Base-by-base conservation (phyloP, 2,797 vertebrate genomes). In the Gymnodraco acuticeps region DNA sequence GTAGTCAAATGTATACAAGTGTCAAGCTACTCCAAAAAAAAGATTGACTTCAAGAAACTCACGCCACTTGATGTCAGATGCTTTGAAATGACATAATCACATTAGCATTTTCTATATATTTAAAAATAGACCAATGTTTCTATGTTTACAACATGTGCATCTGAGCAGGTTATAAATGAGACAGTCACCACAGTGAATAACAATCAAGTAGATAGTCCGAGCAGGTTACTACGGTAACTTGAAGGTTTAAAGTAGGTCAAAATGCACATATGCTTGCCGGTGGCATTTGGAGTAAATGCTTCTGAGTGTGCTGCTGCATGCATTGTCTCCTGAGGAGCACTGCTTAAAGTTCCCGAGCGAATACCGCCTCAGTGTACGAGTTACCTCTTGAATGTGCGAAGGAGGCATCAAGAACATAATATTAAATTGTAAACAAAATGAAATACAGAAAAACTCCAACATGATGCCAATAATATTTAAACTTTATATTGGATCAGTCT, bases 161-260 rank as follows among this genome's bases (percentile, higher is more conserved):
- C 43, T 14, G 56, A 16, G 7, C 13, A 19, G 41, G 12, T 48
- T 53, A 10, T 2, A 50, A 47, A 41, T 42, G 5, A 27, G 17
- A 12, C 2, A 15, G 10, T 33, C 33, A 38, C 16, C 31, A 7
- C 0, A 5, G 2, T 33, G 2, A 3, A 63, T 63, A 13, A 48
- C 33, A 50, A 50, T 14, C 5, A 48, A 12, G 60, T 31, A 10
- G 60, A 64, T 17, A 5, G 15, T 51, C 27, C 6, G 8, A 14
- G 54, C 46, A 76, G 53, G 46, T 56, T 70, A 27, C 41, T 51
- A 41, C 31, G 70, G 42, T 33, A 70, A 74, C 83, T 59, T 38
- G 14, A 70, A 76, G 70, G 52, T 17, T 75, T 69, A 61, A 86
- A 87, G 61, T 78, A 75, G 77, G 77, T 83, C 66, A 80, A 61